Evolutionary conservation across 2,888 invertebrate species (phyloP), one percentile per base, ranked within the genome.

Genomic region (Phalera bucephala): DNA sequence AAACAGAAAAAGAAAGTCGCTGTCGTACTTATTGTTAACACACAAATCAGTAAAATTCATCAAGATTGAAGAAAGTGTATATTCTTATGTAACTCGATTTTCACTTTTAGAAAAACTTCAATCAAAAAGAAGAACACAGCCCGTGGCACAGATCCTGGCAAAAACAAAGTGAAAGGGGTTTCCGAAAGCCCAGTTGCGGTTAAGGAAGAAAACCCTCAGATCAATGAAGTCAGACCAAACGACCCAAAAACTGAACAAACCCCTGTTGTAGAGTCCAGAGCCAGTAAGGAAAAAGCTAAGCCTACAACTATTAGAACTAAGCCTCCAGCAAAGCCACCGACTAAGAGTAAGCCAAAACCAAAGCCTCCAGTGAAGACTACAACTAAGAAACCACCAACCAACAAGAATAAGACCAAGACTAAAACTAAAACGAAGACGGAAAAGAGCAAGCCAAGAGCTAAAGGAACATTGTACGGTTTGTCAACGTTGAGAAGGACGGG

Each of bases 391-490:
- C 89, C 82, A 51, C 82, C 80, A 27, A 58, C 62, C 12, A 86
- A 78, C 49, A 64, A 79, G 1, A 81, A 80, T 17, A 17, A 17
- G n/a, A n/a, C n/a, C 1, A 84, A 57, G 12, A 75, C 43, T 30
- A 91, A 72, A 35, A 89, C 83, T 38, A 86, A 82, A 46, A 73
- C 78, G 20, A 84, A 86, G 52, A 81, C 84, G 39, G 71, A 72
- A 36, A 92, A 91, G 57, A 91, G 80, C 42, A 91, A 91, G 48
- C 92, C 92, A 1, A 91, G 93, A 65, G 95, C 95, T 2, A 93
- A 93, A 67, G 96, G 96, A 12, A 96, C 95, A 0, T 81, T 96
- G 26, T 96, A 94, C 46, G 96, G 96, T 1, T 74, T 96, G 45
- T 94, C 96, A 8, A 93, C 95, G 8, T 79, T 96, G 61, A 93